These are phyloP conservation scores for Pipistrellus kuhlii DNA, from an alignment of 2,797 vertebrate species.

Conservation along the genomic window DNA sequence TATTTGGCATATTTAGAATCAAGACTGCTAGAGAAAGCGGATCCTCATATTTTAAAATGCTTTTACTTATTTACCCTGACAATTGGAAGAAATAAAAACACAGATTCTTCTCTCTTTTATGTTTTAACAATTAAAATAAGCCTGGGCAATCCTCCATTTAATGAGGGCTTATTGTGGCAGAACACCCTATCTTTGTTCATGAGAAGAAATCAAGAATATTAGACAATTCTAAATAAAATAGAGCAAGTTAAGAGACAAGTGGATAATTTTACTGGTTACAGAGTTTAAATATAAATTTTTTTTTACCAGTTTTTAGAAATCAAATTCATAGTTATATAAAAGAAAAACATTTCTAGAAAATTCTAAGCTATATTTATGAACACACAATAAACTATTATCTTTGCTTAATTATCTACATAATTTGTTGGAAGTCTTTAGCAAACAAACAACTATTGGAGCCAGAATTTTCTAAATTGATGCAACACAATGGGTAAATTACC, in stretches of 20 bases:
- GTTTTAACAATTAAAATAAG: constrained; percentile 23
- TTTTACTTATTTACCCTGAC: not conserved
- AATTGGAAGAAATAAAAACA: not conserved
- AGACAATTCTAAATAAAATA: constrained; percentile 12
- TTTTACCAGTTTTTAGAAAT: not conserved
- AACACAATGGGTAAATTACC: not conserved
- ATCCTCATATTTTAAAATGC: constrained; percentile 24
- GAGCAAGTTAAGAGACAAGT: constrained; percentile 9
- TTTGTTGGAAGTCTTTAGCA: not conserved
- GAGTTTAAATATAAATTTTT: not conserved
- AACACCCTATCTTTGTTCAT: not conserved
- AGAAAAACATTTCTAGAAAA: constrained; percentile 9
- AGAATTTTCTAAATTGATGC: not conserved
- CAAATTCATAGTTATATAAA: constrained; percentile 15
- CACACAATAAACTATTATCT: not conserved
- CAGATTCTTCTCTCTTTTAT: not conserved
- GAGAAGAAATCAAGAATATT: not conserved
- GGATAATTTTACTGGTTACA: constrained; percentile 18
- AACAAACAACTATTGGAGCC: not conserved
- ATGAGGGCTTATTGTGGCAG: not conserved
- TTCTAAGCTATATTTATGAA: not conserved
- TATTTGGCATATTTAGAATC: not conserved
- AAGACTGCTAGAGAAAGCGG: not conserved
- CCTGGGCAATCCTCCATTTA: not conserved
- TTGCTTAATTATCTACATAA: constrained; percentile 9